Evolutionary conservation across 2,888 invertebrate genomes (phyloP).

Genomic region (Sceliomorpha sp.): DNA sequence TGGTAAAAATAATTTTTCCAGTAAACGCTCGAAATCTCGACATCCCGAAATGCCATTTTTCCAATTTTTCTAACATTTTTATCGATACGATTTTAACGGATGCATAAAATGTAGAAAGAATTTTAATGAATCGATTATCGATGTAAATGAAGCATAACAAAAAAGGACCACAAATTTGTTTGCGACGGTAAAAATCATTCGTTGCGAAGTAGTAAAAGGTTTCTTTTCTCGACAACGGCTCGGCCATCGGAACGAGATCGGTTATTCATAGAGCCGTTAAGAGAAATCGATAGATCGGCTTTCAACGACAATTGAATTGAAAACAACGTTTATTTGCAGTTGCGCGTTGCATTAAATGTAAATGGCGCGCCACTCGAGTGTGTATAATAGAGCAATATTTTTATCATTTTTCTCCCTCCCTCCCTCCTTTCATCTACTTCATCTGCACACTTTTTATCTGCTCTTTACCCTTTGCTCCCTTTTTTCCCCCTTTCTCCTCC

Average conservation of each 20-base stretch:
- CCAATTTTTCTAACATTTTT: no score
- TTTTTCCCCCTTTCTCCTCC: no score
- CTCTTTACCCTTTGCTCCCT: no score
- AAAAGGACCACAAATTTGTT: slow-evolving; percentile 20
- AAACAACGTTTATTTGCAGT: slow-evolving; percentile 53
- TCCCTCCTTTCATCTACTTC: no score
- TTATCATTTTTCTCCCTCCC: slow-evolving; percentile 13
- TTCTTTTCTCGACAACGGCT: slow-evolving; percentile 13
- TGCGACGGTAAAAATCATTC: slow-evolving; percentile 33
- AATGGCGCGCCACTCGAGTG: slow-evolving; percentile 30
- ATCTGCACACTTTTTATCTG: no score
- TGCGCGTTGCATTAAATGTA: slow-evolving; percentile 38
- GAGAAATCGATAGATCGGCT: slow-evolving; percentile 43
- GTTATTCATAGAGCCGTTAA: slow-evolving; percentile 41
- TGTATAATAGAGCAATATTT: slow-evolving; percentile 23
- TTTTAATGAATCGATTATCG: no score
- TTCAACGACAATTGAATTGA: slow-evolving; percentile 55
- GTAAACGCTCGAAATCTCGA: no score
- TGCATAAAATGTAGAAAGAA: no score
- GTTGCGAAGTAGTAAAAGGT: slow-evolving; percentile 23
- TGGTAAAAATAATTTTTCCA: no score
- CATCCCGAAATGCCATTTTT: no score
- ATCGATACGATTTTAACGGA: no score
- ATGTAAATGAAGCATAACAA: no score
- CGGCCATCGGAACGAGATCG: slow-evolving; percentile 31